These are phyloP conservation scores for Liposcelis brunnea DNA, from an alignment of 2,888 invertebrate genomes.

Conservation along the genomic window DNA sequence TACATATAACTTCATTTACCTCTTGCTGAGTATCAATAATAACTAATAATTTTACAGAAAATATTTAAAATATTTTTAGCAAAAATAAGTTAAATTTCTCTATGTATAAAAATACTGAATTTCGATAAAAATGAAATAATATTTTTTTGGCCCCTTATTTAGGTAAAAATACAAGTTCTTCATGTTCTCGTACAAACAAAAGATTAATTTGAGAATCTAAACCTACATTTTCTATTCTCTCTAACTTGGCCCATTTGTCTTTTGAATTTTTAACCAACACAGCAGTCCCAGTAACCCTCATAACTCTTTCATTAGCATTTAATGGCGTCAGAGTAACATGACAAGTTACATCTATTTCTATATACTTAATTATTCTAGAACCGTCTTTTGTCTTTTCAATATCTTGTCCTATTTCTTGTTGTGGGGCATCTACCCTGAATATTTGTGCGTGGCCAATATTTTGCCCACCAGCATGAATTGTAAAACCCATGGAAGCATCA, in stretches of 20 bases:
- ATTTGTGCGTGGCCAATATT: constrained; percentile 46
- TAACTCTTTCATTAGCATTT: constrained; percentile 39
- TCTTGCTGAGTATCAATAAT: no score
- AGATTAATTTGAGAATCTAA: constrained; percentile 49
- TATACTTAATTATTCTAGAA: constrained; percentile 38
- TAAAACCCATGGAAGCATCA: constrained; percentile 45
- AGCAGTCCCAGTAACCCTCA: constrained; percentile 50
- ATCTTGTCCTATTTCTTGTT: constrained; percentile 44
- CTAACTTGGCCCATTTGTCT: constrained; percentile 32
- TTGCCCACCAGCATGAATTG: constrained; percentile 40
- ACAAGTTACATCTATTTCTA: constrained; percentile 50
- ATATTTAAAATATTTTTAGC: no score
- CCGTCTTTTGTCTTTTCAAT: constrained; percentile 29
- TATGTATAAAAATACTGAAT: constrained; percentile 9
- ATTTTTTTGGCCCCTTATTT: constrained; percentile 5
- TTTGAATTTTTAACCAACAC: constrained; percentile 39
- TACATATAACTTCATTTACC: no score
- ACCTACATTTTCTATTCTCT: constrained; percentile 46
- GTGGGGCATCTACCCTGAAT: constrained; percentile 47
- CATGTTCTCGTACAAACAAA: constrained; percentile 44
- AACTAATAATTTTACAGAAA: no score
- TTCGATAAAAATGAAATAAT: constrained; percentile 4
- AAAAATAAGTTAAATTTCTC: no score
- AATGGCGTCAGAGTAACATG: constrained; percentile 39
- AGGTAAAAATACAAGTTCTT: constrained; percentile 45